A percentile compares a stretch with the other conserved stretches of the same genome.
These are phyloP conservation scores for Eristalis pertinax DNA, from an alignment of 2,888 invertebrate species.

Conservation along the genomic window DNA sequence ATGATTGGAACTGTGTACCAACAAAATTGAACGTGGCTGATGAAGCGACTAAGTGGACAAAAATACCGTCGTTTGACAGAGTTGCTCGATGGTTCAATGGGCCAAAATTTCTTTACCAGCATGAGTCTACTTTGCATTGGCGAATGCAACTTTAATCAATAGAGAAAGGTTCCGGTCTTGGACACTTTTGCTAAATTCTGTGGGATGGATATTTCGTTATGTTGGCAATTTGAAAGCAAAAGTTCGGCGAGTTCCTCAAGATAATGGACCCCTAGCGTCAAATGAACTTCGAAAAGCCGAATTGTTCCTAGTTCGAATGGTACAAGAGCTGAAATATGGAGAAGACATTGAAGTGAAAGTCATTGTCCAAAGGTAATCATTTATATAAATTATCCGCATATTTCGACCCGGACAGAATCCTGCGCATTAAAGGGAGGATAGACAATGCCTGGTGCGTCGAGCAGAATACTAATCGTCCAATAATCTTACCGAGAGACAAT, in stretches of 20 bases:
- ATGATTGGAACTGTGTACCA: background rate
- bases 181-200: background rate
- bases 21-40: constrained; percentile 9
- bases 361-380: background rate
- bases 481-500: background rate
- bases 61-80: background rate
- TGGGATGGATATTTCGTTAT: background rate
- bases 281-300: background rate
- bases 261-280: no score
- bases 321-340: background rate
- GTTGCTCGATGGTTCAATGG: background rate
- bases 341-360: background rate
- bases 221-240: background rate
- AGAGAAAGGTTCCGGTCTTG: constrained; percentile 4
- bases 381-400: constrained; percentile 7
- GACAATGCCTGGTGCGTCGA: background rate
- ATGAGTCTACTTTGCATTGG: background rate
- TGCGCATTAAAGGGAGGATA: constrained; percentile 2
- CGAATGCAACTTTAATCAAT: background rate
- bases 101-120: background rate
- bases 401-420: background rate
- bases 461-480: constrained; percentile 3
- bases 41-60: background rate
- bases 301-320: background rate
- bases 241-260: background rate